Evolutionary conservation across 2,888 invertebrate genomes (phyloP), one percentile per base, ranked within the genome.

Genomic region (Hanleya hanleyi): DNA sequence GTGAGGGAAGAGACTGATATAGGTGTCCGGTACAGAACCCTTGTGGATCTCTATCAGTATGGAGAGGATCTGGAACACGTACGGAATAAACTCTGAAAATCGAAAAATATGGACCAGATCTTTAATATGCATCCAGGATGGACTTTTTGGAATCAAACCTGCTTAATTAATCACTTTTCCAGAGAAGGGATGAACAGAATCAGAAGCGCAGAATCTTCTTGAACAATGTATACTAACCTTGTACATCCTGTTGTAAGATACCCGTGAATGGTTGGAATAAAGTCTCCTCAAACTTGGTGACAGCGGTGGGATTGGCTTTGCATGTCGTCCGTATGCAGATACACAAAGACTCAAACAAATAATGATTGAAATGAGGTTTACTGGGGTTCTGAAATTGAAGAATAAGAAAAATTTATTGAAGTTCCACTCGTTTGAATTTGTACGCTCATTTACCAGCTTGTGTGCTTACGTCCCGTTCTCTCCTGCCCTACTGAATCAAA

Each of bases 361-460:
- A 99, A 90, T 99, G 99, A 92, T 99, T 99, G 92, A 99, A 99
- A 90, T 98, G 96, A 0, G 99, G 99, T 85, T 97, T 96, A 84
- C 96, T 96, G 0, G 99, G 92, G 92, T 98, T 99, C 92, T 96
- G 84, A 4, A 84, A 82, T 26, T 71, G 32, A 49, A 5, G 57
- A 69, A n/a, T n/a, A n/a, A n/a, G n/a, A n/a, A n/a, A n/a, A n/a
- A n/a, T n/a, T n/a, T n/a, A n/a, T n/a, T n/a, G n/a, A n/a, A n/a
- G n/a, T n/a, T n/a, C n/a, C n/a, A n/a, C n/a, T n/a, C n/a, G n/a
- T n/a, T n/a, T n/a, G n/a, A n/a, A n/a, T n/a, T n/a, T n/a, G n/a
- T n/a, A n/a, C n/a, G n/a, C n/a, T n/a, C n/a, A n/a, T n/a, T n/a
- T n/a, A n/a, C n/a, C n/a, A n/a, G n/a, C n/a, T n/a, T n/a, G n/a